phyloP scores from a whole-genome alignment of 2,797 vertebrate genomes.

The Pogonophryne albipinna region DNA sequence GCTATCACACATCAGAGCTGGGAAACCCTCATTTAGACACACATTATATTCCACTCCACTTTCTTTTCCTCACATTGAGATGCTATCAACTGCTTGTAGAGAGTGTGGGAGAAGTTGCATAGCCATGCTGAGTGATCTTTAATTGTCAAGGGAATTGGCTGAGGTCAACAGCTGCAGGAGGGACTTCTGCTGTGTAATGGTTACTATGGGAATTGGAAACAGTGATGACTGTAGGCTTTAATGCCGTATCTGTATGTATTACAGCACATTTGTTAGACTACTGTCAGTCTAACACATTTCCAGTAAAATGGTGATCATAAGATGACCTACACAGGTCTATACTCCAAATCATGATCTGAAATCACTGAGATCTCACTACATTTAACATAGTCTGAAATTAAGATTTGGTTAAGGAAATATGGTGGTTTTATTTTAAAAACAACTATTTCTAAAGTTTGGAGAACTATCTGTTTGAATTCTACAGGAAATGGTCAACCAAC shows the following conservation, averaged over 20 bases:
- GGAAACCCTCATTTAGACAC: constrained; percentile 66
- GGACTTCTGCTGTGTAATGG: constrained; percentile 64
- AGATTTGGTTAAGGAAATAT: not conserved
- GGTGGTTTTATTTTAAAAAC: constrained; percentile 19
- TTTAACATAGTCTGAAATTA: not conserved
- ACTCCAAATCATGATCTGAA: constrained; percentile 8
- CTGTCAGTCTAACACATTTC: not conserved
- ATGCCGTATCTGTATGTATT: not conserved
- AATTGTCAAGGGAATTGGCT: constrained; percentile 73
- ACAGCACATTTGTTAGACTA: not conserved
- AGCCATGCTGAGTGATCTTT: constrained; percentile 76
- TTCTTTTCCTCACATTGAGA: constrained; percentile 70
- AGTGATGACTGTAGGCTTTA: constrained; percentile 28
- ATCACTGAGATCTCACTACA: not conserved
- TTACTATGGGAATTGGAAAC: constrained; percentile 57
- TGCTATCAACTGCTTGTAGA: constrained; percentile 75
- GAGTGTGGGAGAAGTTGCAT: constrained; percentile 76
- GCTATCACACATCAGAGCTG: constrained; percentile 56
- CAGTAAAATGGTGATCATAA: constrained; percentile 11
- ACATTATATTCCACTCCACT: constrained; percentile 60
- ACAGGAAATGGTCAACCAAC: constrained; percentile 27
- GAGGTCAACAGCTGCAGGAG: constrained; percentile 74
- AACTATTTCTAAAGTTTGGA: not conserved
- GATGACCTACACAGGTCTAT: not conserved
- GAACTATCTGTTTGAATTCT: not conserved